Evolutionary conservation across 2,888 invertebrate genomes (phyloP).

Genomic region (Oscheius sp.): DNA sequence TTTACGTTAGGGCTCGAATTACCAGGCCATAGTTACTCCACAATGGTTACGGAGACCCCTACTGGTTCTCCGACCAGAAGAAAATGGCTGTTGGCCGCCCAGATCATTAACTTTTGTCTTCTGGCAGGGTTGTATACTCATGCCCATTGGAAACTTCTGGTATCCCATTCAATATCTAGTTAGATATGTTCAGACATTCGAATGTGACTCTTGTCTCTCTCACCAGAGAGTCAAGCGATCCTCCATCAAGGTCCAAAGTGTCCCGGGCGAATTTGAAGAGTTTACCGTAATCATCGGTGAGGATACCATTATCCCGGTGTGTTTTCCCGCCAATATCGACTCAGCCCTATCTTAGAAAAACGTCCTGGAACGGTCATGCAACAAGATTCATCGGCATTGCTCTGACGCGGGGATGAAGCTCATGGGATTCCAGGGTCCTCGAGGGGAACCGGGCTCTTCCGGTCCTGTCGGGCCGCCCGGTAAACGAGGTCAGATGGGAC

Average conservation of each 20-base stretch:
- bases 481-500: conserved; percentile 59
- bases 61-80: conserved; percentile 5
- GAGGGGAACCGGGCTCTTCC: conserved; percentile 43
- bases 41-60: neutral
- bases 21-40: neutral
- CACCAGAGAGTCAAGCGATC: neutral
- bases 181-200: neutral
- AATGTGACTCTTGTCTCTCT: conserved; percentile 7
- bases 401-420: conserved; percentile 65
- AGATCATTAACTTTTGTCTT: conserved; percentile 39
- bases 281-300: conserved; percentile 70
- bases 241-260: conserved; percentile 31
- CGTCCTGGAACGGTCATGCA: conserved; percentile 57
- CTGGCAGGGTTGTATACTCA: conserved; percentile 39
- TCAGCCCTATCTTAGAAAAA: conserved; percentile 1
- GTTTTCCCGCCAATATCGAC: neutral
- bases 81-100: conserved; percentile 16
- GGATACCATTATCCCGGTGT: conserved; percentile 71
- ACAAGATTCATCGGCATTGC: conserved; percentile 69
- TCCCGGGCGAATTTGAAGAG: conserved; percentile 63
- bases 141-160: conserved; percentile 43
- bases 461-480: conserved; percentile 67
- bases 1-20: neutral
- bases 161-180: conserved; percentile 5
- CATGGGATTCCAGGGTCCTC: conserved; percentile 60